Evolutionary conservation across 2,113 vertebrate species (phyloP).

Genomic region (Rafetus swinhoei): DNA sequence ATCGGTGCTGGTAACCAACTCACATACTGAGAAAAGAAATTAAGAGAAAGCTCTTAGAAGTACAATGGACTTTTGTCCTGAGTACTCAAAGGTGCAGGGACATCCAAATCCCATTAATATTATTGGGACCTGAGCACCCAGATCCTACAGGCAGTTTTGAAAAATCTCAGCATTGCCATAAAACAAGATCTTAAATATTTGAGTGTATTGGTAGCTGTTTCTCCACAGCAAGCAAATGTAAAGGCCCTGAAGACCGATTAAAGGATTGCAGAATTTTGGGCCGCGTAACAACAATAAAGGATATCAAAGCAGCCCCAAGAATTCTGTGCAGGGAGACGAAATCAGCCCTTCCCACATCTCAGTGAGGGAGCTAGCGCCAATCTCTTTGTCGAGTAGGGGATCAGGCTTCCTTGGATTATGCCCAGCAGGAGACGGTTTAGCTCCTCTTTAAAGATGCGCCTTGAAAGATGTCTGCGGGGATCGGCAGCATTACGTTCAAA

Average conservation of each 20-base stretch:
- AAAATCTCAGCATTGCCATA: conserved; percentile 2
- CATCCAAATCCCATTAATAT: not conserved
- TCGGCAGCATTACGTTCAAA: not conserved
- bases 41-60: not conserved
- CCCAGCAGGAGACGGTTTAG: conserved; percentile 51
- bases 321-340: not conserved
- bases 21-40: not conserved
- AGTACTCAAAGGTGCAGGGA: not conserved
- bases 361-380: not conserved
- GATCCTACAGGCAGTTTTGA: not conserved
- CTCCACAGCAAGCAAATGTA: no score
- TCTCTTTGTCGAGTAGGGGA: conserved; percentile 34
- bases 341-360: not conserved
- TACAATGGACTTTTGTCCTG: not conserved
- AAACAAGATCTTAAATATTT: conserved; percentile 47
- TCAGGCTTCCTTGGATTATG: conserved; percentile 4
- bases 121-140: not conserved
- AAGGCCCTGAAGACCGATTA: conserved; percentile 15
- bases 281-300: not conserved
- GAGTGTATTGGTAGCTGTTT: not conserved
- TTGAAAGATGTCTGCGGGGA: conserved; percentile 39
- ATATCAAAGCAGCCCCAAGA: conserved; percentile 47
- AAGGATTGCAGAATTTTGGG: conserved; percentile 39
- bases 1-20: not conserved
- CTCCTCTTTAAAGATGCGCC: conserved; percentile 16